Base-by-base conservation (phyloP, 2,888 invertebrate species). In the Dermolepida albohirtum region DNA sequence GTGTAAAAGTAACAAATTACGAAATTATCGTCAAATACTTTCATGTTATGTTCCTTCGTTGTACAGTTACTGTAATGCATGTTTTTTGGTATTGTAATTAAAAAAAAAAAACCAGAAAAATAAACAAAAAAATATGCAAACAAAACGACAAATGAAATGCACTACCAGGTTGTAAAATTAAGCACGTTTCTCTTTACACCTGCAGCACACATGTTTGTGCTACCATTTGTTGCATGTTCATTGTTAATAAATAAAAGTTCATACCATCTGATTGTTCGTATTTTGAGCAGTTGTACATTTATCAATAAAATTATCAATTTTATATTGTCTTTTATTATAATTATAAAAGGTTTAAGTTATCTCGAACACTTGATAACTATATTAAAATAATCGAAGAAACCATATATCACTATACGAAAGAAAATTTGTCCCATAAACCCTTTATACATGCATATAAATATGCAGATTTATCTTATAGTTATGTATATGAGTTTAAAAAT, bases 251-350 rank as follows among this genome's bases (percentile, higher is more conserved):
- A 39, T 57, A 63, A 17, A 52, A 54, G 29, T 49, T 34, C 41
- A 14, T 64, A 64, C 65, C 66, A 66, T 66, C 57, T 66, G 57
- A 43, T 66, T 66, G 57, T 66, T 66, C 66, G 55, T 66, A 66
- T 39, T 57, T 57, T 66, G 57, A 66, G 39, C 66, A 66, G 44
- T 52, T 66, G 66, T 66, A 66, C 66, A 66, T 66, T 66, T 22
- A 66, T 47, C 66, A 66, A 66, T 66, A 66, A 66, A 66, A 47
- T 11, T 57, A 34, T 66, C 16, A 50, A 27, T 50, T 50, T 50
- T 50, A 50, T 22, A 16, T 47, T 2, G 47, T 2, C 22, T 22
- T 22, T 22, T 22, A 22, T 22, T 22, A 4, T 4, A 22, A 22
- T 22, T 22, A 4, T 22, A 22, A 22, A 22, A 22, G 1, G 22